A percentile compares a stretch with the other conserved stretches of the same genome.
phyloP scores from a whole-genome alignment of 2,113 vertebrate genomes.

The Oreotragus oreotragus region DNA sequence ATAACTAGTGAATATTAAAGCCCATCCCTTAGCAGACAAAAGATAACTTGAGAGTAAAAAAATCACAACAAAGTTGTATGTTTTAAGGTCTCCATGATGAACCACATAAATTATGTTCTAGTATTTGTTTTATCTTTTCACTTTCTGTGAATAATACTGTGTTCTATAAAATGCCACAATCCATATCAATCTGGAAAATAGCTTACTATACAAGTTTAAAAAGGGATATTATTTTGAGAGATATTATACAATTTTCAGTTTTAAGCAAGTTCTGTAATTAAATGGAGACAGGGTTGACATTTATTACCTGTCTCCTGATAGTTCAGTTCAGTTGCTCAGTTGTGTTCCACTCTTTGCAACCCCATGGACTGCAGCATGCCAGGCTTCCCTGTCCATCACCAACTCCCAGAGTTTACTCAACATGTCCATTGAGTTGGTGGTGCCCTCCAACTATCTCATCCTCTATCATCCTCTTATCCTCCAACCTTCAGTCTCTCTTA shows the following conservation, averaged over 20 bases:
- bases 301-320: not conserved
- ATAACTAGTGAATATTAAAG: not conserved
- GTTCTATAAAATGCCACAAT: not conserved
- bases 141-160: not conserved
- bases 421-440: not conserved
- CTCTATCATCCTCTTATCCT: not conserved
- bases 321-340: not conserved
- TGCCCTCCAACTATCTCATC: not conserved
- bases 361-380: not conserved
- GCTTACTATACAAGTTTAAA: not conserved
- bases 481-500: not conserved
- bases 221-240: not conserved
- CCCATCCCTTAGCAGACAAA: not conserved
- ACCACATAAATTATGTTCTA: not conserved
- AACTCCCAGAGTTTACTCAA: not conserved
- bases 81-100: not conserved
- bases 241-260: not conserved
- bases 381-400: not conserved
- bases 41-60: not conserved
- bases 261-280: not conserved
- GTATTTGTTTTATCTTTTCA: not conserved
- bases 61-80: not conserved
- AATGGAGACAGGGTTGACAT: not conserved
- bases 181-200: not conserved
- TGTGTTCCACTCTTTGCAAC: not conserved